phyloP scores from a whole-genome alignment of 1,140 invertebrate genomes.

The Zaprionus davidi region DNA sequence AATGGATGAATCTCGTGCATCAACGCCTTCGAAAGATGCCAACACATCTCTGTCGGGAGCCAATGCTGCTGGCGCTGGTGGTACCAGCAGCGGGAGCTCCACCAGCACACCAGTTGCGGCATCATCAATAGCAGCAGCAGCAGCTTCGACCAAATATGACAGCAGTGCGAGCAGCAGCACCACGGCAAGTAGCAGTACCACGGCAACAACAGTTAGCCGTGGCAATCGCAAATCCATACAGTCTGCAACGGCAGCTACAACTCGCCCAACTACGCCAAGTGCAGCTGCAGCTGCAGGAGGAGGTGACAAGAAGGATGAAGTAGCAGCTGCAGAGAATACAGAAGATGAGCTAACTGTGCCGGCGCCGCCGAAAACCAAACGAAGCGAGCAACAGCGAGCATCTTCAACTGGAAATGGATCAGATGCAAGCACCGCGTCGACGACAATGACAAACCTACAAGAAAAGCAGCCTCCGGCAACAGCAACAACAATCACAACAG shows the following conservation, averaged over 20 bases:
- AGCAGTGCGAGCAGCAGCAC: constrained; percentile 27
- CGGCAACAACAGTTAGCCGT: constrained; percentile 47
- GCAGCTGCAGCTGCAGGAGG: background rate
- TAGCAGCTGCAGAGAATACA: constrained; percentile 35
- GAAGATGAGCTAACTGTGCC: constrained; percentile 52
- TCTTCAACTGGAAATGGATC: constrained; percentile 53
- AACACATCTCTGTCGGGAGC: constrained; percentile 47
- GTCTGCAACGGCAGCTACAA: constrained; percentile 16
- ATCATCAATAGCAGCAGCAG: background rate
- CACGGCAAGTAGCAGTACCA: constrained; percentile 34
- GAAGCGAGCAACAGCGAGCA: constrained; percentile 48
- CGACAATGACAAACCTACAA: constrained; percentile 13
- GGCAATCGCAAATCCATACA: constrained; percentile 67
- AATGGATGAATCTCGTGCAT: constrained; percentile 87
- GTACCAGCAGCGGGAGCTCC: constrained; percentile 8
- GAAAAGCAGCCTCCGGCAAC: background rate
- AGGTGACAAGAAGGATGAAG: constrained; percentile 57
- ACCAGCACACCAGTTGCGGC: constrained; percentile 10
- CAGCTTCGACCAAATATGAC: constrained; percentile 47
- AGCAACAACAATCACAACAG: background rate
- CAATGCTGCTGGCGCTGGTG: constrained; percentile 1
- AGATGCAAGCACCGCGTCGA: constrained; percentile 24
- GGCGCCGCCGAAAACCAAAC: constrained; percentile 58
- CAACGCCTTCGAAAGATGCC: constrained; percentile 86
- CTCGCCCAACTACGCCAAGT: constrained; percentile 45